Percentiles rank a stretch among this genome's conserved stretches.
Evolutionary conservation across 64 coral and sea anemone species (phyloP).

Genomic region (Porites australiensis): DNA sequence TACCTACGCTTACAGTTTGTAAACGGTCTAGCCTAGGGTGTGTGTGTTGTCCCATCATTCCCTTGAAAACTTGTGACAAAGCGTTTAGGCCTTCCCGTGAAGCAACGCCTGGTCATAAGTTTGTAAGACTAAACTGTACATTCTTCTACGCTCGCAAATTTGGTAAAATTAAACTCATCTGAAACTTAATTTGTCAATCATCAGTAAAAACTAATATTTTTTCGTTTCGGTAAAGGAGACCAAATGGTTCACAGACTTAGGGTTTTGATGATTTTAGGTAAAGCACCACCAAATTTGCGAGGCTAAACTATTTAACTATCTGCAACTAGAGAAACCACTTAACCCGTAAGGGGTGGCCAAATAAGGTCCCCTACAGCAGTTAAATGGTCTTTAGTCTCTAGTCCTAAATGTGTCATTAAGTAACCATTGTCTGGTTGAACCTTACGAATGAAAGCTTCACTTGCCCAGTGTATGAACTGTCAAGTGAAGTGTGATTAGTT

Average conservation of each 20-base stretch:
- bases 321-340: background rate
- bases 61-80: background rate
- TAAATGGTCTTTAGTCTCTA: slow-evolving; percentile 5
- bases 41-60: slow-evolving; percentile 4
- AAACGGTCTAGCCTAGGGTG: background rate
- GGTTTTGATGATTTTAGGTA: too few relatives aligned
- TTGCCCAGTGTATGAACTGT: background rate
- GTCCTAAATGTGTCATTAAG: background rate
- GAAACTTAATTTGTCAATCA: background rate
- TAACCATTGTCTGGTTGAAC: slow-evolving; percentile 7
- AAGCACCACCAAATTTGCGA: background rate
- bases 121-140: background rate
- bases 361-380: background rate
- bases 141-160: background rate
- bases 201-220: background rate
- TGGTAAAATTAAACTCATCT: background rate
- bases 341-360: slow-evolving; percentile 6
- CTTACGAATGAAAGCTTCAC: slow-evolving; percentile 16
- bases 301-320: background rate
- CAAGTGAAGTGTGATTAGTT: slow-evolving; percentile 13
- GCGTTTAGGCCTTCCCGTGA: background rate
- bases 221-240: background rate
- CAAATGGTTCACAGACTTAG: background rate
- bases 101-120: background rate
- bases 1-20: background rate